Conservation (phyloP, 2,797 vertebrate genomes). For the Mormyrus hasselquistii region DNA sequence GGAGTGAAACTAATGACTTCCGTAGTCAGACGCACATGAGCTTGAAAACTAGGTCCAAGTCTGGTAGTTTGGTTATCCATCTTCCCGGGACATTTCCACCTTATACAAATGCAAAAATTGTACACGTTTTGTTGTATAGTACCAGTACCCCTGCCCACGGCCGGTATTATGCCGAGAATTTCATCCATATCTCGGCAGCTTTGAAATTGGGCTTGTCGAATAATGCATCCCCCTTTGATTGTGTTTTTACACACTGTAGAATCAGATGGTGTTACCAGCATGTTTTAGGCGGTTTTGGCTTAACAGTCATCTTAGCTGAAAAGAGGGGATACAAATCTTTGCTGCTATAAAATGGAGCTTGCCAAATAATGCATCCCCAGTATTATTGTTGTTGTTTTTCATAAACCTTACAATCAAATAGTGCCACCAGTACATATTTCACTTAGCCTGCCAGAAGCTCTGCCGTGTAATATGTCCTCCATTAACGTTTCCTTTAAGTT, state of each 20-base stretch:
- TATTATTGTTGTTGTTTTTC: not conserved
- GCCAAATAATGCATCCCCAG: not conserved
- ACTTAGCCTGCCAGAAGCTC: not conserved
- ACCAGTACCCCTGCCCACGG: not conserved
- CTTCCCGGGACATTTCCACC: not conserved
- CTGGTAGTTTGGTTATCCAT: not conserved
- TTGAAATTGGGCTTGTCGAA: not conserved
- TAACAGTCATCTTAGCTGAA: not conserved
- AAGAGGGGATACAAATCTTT: not conserved
- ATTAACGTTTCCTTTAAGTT: not conserved
- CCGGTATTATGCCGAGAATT: not conserved
- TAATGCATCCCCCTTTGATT: not conserved
- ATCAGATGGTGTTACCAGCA: not conserved
- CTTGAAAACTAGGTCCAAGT: not conserved
- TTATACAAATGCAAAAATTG: not conserved
- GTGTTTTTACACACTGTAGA: not conserved
- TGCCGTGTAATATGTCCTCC: not conserved
- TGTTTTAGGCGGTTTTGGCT: not conserved
- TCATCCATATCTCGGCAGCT: not conserved
- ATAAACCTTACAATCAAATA: not conserved
- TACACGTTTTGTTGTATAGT: not conserved
- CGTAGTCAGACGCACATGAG: not conserved
- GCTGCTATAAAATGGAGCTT: not conserved
- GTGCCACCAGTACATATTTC: not conserved
- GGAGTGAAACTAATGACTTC: not conserved